Evolutionary conservation across 2,797 vertebrate genomes (phyloP), one percentile per base, ranked within the genome.

Genomic region (Allobates femoralis): DNA sequence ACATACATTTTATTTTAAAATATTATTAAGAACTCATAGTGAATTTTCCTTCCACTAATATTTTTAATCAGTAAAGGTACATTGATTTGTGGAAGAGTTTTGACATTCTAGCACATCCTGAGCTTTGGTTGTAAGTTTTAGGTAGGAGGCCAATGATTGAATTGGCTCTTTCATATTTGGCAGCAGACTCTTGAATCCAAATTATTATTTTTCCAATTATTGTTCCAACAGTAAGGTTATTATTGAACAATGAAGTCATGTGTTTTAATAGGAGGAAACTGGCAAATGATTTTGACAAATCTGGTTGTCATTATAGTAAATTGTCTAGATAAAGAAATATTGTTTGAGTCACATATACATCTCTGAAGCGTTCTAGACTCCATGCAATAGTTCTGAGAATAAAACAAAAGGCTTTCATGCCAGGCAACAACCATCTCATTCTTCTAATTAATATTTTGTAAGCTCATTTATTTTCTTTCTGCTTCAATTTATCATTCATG

Each of bases 241-340:
- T 73, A 58, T 73, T 15, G 50, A 58, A 82, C 81, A 82, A 82
- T 82, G 66, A 73, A 58, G 81, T 56, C 30, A 73, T 73, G 66
- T 82, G 23, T 82, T 56, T 69, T 34, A n/a, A 73, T 55, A 37
- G 16, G 51, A 82, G 67, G 81, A 82, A 82, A 66, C 26, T 82
- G 81, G 66, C 67, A 82, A 73, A 73, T 58, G 14, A 5, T 41
- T 50, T 73, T 28, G 15, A 82, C 16, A 71, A 58, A 58, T 82
- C 18, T 82, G 79, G 56, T 56, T 21, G 26, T 30, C 66, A 37
- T 55, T 26, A 82, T 16, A 73, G 51, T 28, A 58, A 82, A 60
- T 60, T 41, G 21, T 60, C 30, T 55, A 41, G 50, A 66, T 55
- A 69, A 81, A 69, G 64, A 8, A 81, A 69, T 69, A 69, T 55